Percentiles rank a stretch among this genome's conserved stretches.
Evolutionary conservation across 2,797 vertebrate species (phyloP).

Genomic region (Halcyon leucocephala): DNA sequence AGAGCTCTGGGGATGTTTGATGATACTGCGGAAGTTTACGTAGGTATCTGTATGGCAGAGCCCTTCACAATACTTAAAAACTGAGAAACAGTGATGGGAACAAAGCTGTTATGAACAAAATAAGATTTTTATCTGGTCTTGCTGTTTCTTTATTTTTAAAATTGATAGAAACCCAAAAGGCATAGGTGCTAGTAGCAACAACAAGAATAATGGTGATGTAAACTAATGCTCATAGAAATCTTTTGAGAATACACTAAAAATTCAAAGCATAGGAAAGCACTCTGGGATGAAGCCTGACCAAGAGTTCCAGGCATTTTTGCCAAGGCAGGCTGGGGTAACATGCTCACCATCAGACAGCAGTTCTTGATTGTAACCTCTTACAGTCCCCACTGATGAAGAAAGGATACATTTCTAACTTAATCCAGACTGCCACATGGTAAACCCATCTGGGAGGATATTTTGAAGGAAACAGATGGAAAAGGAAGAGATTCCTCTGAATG

Average conservation of each 20-base stretch:
- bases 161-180: neutral
- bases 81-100: neutral
- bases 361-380: constrained; percentile 12
- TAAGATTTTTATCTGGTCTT: neutral
- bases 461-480: constrained; percentile 83
- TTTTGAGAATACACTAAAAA: neutral
- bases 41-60: neutral
- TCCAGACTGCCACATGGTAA: constrained; percentile 79
- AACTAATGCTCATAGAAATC: neutral
- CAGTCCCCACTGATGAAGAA: constrained; percentile 53
- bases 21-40: neutral
- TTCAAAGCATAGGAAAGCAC: neutral
- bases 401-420: constrained; percentile 74
- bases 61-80: neutral
- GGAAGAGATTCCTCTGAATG: constrained; percentile 80
- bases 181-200: neutral
- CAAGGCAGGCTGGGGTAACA: neutral
- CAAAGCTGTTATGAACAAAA: neutral
- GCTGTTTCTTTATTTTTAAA: neutral
- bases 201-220: neutral
- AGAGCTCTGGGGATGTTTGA: neutral
- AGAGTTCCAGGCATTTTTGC: neutral
- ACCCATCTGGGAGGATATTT: constrained; percentile 82
- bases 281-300: neutral
- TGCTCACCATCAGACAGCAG: neutral